Conservation (phyloP, 2,113 vertebrate species). For the Piprites chloris region DNA sequence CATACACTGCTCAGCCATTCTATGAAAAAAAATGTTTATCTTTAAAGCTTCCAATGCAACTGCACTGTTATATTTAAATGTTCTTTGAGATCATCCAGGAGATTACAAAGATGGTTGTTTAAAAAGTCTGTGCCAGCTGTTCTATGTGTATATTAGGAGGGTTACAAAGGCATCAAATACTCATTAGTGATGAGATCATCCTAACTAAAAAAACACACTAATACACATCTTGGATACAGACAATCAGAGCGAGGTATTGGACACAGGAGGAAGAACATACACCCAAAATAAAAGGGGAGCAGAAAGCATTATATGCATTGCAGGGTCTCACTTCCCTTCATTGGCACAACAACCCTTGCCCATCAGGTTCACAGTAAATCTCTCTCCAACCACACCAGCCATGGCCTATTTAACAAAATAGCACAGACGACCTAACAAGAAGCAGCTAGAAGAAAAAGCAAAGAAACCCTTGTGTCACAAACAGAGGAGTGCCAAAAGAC, state of each 20-base stretch:
- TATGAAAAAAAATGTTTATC: background rate
- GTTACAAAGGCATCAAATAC: constrained; percentile 18
- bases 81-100: constrained; percentile 22
- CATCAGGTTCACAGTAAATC: background rate
- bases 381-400: background rate
- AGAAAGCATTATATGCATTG: background rate
- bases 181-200: background rate
- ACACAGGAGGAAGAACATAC: background rate
- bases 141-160: background rate
- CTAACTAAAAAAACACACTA: background rate
- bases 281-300: background rate
- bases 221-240: background rate
- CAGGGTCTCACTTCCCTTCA: background rate
- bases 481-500: background rate
- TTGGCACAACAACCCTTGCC: background rate
- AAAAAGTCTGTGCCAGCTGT: background rate
- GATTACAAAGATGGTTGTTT: constrained; percentile 8
- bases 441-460: background rate
- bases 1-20: background rate
- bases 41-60: background rate
- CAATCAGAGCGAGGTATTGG: background rate
- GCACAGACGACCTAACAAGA: background rate
- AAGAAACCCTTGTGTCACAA: background rate
- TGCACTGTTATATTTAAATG: background rate
- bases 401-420: background rate